These are phyloP conservation scores for Platycercus adscitus DNA, from an alignment of 2,113 vertebrate species.

Conservation along the genomic window DNA sequence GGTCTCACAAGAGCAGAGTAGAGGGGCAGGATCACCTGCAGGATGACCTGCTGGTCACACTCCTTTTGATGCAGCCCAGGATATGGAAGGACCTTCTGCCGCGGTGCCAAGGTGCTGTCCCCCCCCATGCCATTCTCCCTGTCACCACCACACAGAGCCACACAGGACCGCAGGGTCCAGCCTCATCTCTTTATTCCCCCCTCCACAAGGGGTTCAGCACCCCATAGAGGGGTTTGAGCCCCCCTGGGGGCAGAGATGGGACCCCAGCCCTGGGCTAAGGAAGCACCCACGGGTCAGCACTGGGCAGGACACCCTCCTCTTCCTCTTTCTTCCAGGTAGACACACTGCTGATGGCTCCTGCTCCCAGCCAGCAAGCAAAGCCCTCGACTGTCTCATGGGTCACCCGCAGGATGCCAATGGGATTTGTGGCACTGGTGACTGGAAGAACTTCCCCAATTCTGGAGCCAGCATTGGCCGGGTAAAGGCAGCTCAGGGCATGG, in stretches of 20 bases:
- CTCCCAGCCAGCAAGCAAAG: fast-evolving
- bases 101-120: not conserved
- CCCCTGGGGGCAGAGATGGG: fast-evolving
- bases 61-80: no score
- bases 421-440: fast-evolving
- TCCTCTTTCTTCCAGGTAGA: not conserved
- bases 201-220: fast-evolving
- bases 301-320: not conserved
- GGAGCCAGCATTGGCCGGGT: not conserved
- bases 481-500: not conserved
- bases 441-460: fast-evolving
- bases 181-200: not conserved
- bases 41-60: no score
- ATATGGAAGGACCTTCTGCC: no score
- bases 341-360: not conserved
- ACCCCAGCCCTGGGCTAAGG: fast-evolving
- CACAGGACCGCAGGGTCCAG: fast-evolving
- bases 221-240: fast-evolving
- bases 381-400: not conserved
- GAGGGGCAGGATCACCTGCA: no score
- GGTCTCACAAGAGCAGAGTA: no score
- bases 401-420: fast-evolving
- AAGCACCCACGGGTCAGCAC: not conserved
- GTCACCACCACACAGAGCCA: fast-evolving
- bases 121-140: not conserved